Percentiles rank a stretch among this genome's conserved stretches.
Conservation (phyloP, 2,888 invertebrate species). For the Hemithea aestivaria region DNA sequence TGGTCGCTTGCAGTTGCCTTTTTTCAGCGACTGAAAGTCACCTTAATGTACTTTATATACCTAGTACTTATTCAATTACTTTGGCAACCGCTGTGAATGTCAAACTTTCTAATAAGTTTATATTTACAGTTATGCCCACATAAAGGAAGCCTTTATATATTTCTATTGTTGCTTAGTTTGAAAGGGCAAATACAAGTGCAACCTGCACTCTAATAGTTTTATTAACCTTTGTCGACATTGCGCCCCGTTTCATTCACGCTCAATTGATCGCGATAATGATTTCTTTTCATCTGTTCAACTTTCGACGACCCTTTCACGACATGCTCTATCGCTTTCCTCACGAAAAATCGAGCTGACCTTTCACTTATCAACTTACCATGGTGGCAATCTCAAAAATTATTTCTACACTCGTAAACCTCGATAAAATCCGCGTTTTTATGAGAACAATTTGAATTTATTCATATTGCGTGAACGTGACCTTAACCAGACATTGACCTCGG, state of each 20-base stretch:
- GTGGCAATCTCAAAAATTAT: background rate
- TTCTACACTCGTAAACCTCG: slow-evolving; percentile 3
- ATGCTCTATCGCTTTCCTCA: slow-evolving; percentile 6
- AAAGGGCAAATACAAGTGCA: no score
- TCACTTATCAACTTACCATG: slow-evolving; percentile 9
- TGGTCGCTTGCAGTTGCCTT: no score
- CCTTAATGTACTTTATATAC: no score
- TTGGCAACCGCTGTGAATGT: no score
- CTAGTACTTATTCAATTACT: no score
- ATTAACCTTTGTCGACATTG: slow-evolving; percentile 1
- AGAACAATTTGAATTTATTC: slow-evolving; percentile 14
- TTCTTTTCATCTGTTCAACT: slow-evolving; percentile 9
- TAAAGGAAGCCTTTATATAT: no score
- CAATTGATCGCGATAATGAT: slow-evolving; percentile 9
- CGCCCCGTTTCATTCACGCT: slow-evolving; percentile 7
- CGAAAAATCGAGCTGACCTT: slow-evolving; percentile 6
- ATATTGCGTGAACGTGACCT: slow-evolving; percentile 6
- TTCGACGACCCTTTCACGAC: slow-evolving; percentile 5
- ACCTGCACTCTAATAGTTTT: background rate
- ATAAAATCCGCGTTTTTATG: background rate
- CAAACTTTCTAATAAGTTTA: no score
- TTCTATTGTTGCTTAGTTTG: no score
- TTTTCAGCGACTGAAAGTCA: no score
- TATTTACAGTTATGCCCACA: no score
- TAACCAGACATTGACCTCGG: slow-evolving; percentile 9